Percentiles rank a stretch among this genome's conserved stretches.
phyloP scores from a whole-genome alignment of 2,113 vertebrate genomes.

The Catagonus wagneri region DNA sequence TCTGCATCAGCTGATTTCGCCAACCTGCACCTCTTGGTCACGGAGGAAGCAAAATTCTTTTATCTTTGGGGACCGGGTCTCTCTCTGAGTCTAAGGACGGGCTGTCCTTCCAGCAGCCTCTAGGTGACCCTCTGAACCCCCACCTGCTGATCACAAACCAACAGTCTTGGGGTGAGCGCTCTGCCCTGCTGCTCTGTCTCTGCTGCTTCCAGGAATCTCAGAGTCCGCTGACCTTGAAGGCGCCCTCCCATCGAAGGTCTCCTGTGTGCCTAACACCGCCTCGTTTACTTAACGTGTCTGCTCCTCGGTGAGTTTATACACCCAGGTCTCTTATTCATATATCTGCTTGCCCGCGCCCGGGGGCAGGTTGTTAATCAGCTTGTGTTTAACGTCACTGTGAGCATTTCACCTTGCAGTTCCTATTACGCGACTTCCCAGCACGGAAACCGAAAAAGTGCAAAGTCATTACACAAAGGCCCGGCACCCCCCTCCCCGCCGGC shows the following conservation, averaged over 20 bases:
- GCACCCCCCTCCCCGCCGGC: too few relatives aligned
- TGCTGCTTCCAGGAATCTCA: not conserved
- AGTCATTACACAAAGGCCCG: too few relatives aligned
- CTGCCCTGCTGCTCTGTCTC: not conserved
- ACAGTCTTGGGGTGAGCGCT: not conserved
- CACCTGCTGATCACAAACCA: not conserved
- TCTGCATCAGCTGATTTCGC: not conserved
- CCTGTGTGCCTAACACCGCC: not conserved
- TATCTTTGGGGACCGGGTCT: not conserved
- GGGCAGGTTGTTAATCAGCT: not conserved
- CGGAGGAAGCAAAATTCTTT: slow-evolving; percentile 1
- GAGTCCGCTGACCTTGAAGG: not conserved
- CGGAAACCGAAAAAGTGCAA: not conserved
- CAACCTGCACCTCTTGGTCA: not conserved
- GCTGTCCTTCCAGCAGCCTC: not conserved
- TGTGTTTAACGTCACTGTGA: not conserved
- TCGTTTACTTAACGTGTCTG: not conserved
- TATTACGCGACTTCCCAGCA: not conserved
- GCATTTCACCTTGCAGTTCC: not conserved
- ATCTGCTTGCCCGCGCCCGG: not conserved
- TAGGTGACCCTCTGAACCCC: not conserved
- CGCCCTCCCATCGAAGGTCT: not conserved
- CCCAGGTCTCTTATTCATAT: not conserved
- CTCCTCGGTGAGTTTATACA: not conserved
- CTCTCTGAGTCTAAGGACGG: not conserved